Conservation (phyloP, 2,797 vertebrate genomes). For the Siniperca undulata region DNA sequence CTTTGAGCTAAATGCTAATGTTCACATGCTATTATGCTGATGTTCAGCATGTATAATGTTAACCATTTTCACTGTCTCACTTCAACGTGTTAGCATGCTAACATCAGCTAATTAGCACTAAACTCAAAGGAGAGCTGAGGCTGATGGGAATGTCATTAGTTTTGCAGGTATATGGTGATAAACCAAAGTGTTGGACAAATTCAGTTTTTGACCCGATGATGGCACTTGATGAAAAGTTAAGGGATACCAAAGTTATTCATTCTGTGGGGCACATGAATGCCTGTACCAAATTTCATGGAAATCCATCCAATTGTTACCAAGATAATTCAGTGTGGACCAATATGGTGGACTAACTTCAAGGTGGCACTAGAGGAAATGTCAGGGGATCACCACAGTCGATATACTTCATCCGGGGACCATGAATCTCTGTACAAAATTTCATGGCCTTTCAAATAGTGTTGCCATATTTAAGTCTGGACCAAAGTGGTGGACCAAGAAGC, state of each 20-base stretch:
- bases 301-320: background rate
- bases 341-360: background rate
- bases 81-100: background rate
- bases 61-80: background rate
- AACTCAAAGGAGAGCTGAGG: too few species aligned
- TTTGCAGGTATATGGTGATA: background rate
- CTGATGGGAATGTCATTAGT: background rate
- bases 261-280: background rate
- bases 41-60: background rate
- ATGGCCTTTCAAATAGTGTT: too few species aligned
- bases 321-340: background rate
- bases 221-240: background rate
- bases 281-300: background rate
- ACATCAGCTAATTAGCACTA: background rate
- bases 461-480: too few species aligned
- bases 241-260: background rate
- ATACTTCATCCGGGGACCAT: background rate
- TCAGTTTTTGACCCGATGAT: background rate
- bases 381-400: background rate
- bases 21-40: background rate
- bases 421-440: background rate
- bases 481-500: too few species aligned
- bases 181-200: too few species aligned
- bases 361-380: background rate
- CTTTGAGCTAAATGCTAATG: background rate